phyloP scores from a whole-genome alignment of 2,113 vertebrate species.

The Halcyon senegalensis region DNA sequence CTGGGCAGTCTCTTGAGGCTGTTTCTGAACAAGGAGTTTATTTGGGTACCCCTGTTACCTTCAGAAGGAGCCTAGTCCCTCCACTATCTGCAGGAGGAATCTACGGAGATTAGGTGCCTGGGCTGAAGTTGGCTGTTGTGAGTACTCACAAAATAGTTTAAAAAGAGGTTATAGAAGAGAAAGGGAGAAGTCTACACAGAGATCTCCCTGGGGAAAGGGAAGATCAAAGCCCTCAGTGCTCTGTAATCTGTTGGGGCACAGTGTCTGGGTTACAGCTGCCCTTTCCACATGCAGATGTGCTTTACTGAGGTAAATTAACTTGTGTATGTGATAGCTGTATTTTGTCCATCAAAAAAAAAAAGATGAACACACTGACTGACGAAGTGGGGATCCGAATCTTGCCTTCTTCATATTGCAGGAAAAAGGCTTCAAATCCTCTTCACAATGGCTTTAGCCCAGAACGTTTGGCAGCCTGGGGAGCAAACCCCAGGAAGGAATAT shows the following conservation, averaged over 20 bases:
- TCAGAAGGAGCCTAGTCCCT: background rate
- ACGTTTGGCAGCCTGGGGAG: background rate
- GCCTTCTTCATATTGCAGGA: background rate
- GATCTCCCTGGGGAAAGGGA: background rate
- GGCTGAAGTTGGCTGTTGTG: background rate
- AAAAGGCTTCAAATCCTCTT: background rate
- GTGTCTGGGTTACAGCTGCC: background rate
- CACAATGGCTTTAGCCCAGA: background rate
- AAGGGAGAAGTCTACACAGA: background rate
- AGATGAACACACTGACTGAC: background rate
- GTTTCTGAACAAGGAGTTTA: background rate
- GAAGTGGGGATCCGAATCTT: fast-evolving
- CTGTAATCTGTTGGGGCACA: background rate
- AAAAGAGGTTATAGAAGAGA: background rate
- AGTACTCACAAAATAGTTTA: background rate
- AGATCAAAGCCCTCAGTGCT: fast-evolving
- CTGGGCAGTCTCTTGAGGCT: background rate
- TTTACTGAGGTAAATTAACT: background rate
- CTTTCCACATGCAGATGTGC: background rate
- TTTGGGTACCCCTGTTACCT: background rate
- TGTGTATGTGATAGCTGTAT: background rate
- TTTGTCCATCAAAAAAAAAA: background rate
- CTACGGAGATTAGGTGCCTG: fast-evolving
- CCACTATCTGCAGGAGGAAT: background rate
- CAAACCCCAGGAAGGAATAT: background rate